Conservation (phyloP, 2,888 invertebrate species). For the Sarcophaga carnaria region DNA sequence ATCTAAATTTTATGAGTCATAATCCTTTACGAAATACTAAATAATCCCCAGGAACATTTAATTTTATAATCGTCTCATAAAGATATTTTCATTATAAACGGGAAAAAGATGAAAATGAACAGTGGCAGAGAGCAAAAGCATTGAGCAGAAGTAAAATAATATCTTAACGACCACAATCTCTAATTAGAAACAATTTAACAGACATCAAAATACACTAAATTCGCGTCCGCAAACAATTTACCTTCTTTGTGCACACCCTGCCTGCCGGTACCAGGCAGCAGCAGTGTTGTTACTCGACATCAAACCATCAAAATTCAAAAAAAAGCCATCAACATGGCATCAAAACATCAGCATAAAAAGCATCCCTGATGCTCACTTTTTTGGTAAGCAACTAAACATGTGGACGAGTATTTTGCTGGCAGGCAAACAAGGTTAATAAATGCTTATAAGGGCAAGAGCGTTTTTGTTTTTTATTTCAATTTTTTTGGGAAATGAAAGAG, state of each 20-base stretch:
- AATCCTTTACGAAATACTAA: conserved; percentile 53
- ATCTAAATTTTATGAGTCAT: conserved; percentile 62
- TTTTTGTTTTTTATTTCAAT: neutral
- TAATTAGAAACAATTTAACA: conserved; percentile 80
- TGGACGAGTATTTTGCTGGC: conserved; percentile 43
- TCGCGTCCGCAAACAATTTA: conserved; percentile 63
- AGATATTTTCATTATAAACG: conserved; percentile 64
- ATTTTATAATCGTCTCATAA: conserved; percentile 65
- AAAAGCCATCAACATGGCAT: conserved; percentile 59
- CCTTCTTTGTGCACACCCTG: neutral
- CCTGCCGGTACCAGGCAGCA: no score
- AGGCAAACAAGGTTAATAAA: conserved; percentile 24
- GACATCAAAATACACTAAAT: conserved; percentile 60
- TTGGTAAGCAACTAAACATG: conserved; percentile 25
- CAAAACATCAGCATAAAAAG: conserved; percentile 18
- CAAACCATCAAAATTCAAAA: conserved; percentile 15
- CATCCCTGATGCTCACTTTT: conserved; percentile 31
- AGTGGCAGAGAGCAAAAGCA: neutral
- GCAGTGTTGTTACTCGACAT: no score
- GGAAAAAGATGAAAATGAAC: neutral
- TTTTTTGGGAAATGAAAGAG: neutral
- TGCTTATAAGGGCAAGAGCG: conserved; percentile 45
- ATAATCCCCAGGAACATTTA: conserved; percentile 56
- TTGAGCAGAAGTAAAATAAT: neutral
- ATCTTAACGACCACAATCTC: conserved; percentile 70